A percentile compares a stretch with the other conserved stretches of the same genome.
Evolutionary conservation across 2,113 vertebrate species (phyloP).

Genomic region (Callospermophilus lateralis): DNA sequence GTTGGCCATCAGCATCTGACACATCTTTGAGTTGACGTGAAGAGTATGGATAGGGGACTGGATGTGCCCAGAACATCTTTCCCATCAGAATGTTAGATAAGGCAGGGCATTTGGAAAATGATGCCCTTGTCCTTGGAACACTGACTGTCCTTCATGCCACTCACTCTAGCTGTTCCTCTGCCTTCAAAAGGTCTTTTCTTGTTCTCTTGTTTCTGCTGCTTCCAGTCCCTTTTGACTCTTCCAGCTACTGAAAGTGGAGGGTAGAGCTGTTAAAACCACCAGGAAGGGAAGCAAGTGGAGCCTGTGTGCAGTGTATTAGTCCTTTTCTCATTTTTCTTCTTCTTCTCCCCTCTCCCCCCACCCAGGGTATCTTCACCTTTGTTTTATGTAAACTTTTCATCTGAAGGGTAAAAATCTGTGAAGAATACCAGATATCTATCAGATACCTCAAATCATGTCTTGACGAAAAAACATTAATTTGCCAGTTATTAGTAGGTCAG

Average conservation of each 20-base stretch:
- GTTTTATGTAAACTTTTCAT: not conserved
- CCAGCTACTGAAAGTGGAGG: not conserved
- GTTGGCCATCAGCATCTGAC: not conserved
- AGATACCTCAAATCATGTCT: not conserved
- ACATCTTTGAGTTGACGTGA: not conserved
- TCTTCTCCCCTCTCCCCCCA: not conserved
- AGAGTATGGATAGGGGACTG: not conserved
- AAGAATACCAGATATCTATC: not conserved
- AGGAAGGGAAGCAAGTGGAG: not conserved
- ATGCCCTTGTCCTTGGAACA: constrained; percentile 7
- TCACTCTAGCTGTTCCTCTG: constrained; percentile 1
- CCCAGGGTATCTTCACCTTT: not conserved
- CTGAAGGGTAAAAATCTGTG: not conserved
- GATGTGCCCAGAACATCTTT: not conserved
- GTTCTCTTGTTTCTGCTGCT: constrained; percentile 53
- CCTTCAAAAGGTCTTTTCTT: constrained; percentile 65
- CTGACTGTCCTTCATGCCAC: not conserved
- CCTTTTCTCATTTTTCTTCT: not conserved
- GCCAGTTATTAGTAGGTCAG: not conserved
- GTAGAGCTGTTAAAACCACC: not conserved
- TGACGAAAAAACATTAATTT: not conserved
- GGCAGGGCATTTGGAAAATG: not conserved
- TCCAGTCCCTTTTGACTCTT: not conserved
- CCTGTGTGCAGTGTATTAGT: not conserved
- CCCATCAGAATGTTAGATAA: not conserved